A percentile compares a stretch with the other conserved stretches of the same genome.
These are phyloP conservation scores for Isoperla grammatica DNA, from an alignment of 2,888 invertebrate genomes.

Conservation along the genomic window DNA sequence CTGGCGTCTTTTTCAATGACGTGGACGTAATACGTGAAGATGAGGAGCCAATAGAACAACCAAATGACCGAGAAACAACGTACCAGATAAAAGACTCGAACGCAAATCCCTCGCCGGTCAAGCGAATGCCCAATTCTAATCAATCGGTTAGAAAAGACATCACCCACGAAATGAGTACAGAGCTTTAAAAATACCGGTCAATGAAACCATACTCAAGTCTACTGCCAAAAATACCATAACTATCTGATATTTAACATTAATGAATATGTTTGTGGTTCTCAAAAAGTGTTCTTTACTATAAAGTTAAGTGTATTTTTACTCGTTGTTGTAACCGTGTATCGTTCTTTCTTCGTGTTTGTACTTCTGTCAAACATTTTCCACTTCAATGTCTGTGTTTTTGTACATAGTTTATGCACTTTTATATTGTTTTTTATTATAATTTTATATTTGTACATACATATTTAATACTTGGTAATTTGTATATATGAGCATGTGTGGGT, in stretches of 20 bases:
- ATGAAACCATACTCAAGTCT: constrained; percentile 2
- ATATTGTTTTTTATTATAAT: neutral
- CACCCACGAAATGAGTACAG: constrained; percentile 59
- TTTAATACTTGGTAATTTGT: neutral
- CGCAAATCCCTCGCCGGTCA: constrained; percentile 36
- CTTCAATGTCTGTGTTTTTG: constrained; percentile 7
- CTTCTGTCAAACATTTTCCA: neutral
- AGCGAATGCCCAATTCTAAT: constrained; percentile 34
- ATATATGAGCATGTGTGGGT: neutral
- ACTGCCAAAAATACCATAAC: constrained; percentile 10
- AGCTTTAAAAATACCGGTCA: constrained; percentile 46
- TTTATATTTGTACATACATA: neutral
- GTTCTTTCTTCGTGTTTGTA: no score
- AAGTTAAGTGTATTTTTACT: constrained; percentile 1
- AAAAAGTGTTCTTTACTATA: neutral
- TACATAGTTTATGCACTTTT: constrained; percentile 6
- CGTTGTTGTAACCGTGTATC: no score
- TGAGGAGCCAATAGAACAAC: constrained; percentile 23
- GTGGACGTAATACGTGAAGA: constrained; percentile 26
- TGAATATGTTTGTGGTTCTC: neutral
- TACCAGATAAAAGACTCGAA: constrained; percentile 36
- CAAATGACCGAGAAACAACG: constrained; percentile 1
- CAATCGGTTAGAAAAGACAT: constrained; percentile 35
- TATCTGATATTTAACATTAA: neutral
- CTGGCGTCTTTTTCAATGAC: constrained; percentile 24